Evolutionary conservation across 23 tunicate species (phyloP).

Genomic region (Halocynthia aurantium): DNA sequence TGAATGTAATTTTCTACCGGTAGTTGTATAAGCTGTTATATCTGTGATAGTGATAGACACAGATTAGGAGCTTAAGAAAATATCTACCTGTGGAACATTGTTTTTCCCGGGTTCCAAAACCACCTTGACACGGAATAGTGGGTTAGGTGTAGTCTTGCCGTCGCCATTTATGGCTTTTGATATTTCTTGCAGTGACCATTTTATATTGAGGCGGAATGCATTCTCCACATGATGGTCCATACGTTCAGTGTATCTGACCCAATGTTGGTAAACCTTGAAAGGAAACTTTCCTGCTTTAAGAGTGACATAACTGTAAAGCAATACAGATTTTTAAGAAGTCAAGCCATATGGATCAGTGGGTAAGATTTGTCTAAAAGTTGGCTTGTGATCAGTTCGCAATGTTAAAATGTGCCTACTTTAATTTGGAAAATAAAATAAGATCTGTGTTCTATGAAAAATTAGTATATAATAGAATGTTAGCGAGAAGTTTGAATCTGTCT

Average conservation of each 20-base stretch:
- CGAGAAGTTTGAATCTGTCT: no score
- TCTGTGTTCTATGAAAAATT: no score
- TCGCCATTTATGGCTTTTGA: slow-evolving; percentile 94
- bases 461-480: no score
- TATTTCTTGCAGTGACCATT: slow-evolving; percentile 87
- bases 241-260: slow-evolving; percentile 91
- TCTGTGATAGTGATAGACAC: not conserved
- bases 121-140: slow-evolving; percentile 91
- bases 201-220: slow-evolving; percentile 86
- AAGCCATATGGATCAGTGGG: not conserved
- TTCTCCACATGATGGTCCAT: slow-evolving; percentile 94
- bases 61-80: not conserved
- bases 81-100: slow-evolving; percentile 54
- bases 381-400: no score
- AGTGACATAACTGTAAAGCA: not conserved
- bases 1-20: not conserved
- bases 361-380: not conserved
- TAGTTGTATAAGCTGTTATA: not conserved
- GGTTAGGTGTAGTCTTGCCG: slow-evolving; percentile 86
- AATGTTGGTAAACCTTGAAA: slow-evolving; percentile 73
- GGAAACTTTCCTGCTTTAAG: not conserved
- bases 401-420: no score
- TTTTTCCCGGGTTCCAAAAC: slow-evolving; percentile 58
- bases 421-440: no score
- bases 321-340: not conserved